A percentile compares a stretch with the other conserved stretches of the same genome.
Evolutionary conservation across 2,888 invertebrate species (phyloP).

Genomic region (Phengaris arion): DNA sequence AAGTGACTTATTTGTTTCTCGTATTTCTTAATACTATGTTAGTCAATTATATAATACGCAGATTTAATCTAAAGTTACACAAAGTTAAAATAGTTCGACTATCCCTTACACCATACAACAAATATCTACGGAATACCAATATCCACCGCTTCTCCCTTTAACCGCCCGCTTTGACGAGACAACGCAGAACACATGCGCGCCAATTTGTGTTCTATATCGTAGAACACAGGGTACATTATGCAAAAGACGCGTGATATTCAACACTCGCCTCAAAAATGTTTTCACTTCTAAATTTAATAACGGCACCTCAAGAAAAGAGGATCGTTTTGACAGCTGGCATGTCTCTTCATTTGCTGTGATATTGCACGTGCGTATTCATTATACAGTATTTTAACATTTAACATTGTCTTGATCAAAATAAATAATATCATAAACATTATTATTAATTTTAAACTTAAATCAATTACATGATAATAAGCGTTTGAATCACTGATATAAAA

Average conservation of each 20-base stretch:
- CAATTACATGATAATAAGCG: no score
- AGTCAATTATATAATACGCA: no score
- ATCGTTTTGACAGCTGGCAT: conserved; percentile 19
- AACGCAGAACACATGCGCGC: background rate
- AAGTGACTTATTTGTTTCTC: background rate
- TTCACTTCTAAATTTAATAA: conserved; percentile 22
- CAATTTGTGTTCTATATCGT: conserved; percentile 3
- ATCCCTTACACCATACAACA: conserved; percentile 40
- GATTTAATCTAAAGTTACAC: background rate
- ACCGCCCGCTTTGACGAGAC: conserved; percentile 33
- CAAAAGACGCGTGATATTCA: background rate
- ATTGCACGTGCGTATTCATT: background rate
- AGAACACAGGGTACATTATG: background rate
- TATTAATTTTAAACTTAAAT: no score
- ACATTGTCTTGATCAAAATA: background rate
- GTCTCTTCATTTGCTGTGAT: background rate
- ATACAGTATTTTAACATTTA: background rate
- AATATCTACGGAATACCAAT: conserved; percentile 62
- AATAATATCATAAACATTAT: no score
- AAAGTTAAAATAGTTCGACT: conserved; percentile 39
- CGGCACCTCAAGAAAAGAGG: background rate
- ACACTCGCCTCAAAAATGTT: conserved; percentile 18
- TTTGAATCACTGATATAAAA: no score
- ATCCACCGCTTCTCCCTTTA: conserved; percentile 53
- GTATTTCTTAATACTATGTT: no score